phyloP scores from a whole-genome alignment of 2,888 invertebrate species.

The Caenorhabditis sp. region DNA sequence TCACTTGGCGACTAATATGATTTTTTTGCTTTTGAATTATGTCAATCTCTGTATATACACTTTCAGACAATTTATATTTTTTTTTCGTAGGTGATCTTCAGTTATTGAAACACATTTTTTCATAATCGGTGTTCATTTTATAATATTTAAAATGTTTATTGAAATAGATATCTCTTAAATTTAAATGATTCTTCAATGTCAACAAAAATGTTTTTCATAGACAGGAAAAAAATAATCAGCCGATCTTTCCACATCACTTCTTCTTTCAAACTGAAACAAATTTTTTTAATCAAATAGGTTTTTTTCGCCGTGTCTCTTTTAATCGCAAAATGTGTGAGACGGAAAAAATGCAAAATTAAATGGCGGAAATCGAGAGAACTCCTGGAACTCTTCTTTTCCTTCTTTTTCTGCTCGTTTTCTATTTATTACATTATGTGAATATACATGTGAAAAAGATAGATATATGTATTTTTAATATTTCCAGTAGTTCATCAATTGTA shows the following conservation, averaged over 20 bases:
- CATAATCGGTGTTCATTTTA: too few species aligned
- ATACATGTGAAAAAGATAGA: not conserved
- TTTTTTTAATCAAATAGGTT: constrained; percentile 1
- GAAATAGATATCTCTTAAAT: too few species aligned
- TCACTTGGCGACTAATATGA: too few species aligned
- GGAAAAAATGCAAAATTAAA: not conserved
- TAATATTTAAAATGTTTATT: too few species aligned
- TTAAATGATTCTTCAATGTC: too few species aligned
- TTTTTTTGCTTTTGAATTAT: too few species aligned
- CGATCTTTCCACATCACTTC: not conserved
- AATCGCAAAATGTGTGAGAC: not conserved
- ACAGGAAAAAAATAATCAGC: not conserved
- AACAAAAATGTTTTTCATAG: not conserved
- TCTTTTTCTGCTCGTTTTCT: not conserved
- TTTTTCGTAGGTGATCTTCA: too few species aligned
- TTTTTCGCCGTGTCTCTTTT: not conserved
- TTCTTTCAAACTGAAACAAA: not conserved
- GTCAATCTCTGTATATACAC: too few species aligned
- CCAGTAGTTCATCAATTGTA: not conserved
- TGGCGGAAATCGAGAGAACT: not conserved
- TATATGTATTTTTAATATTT: not conserved
- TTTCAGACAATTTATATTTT: too few species aligned
- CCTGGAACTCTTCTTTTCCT: not conserved
- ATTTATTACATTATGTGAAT: not conserved
- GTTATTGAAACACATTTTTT: too few species aligned